phyloP scores from a whole-genome alignment of 2,888 invertebrate species.

The Coronaproctus castanopsis region DNA sequence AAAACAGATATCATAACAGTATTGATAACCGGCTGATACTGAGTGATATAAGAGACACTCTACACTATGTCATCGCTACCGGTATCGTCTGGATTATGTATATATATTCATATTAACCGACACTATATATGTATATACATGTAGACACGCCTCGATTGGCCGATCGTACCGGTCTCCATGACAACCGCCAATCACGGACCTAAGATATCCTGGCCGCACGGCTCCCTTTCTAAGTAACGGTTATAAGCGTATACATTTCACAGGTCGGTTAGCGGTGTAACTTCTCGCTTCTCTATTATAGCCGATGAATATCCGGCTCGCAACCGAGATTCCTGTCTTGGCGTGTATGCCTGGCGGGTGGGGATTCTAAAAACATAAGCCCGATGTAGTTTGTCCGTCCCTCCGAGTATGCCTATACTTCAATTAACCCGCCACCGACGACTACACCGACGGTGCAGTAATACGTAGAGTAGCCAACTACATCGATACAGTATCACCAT shows the following conservation, averaged over 20 bases:
- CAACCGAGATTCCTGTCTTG: conserved; percentile 18
- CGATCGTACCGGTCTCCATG: conserved; percentile 26
- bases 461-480: no score
- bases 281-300: no score
- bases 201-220: no score
- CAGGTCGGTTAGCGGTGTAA: conserved; percentile 16
- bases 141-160: conserved; percentile 20
- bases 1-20: conserved; percentile 10
- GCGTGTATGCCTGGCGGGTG: conserved; percentile 13
- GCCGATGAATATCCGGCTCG: conserved; percentile 13
- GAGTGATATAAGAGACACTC: conserved; percentile 6
- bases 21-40: conserved; percentile 12
- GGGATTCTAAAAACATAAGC: conserved; percentile 17
- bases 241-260: conserved; percentile 18
- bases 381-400: no score
- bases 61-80: conserved; percentile 9
- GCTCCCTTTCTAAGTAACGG: conserved; percentile 4
- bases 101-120: no score
- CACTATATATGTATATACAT: no score
- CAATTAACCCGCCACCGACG: background rate
- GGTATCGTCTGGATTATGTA: conserved; percentile 19
- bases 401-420: no score
- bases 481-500: background rate
- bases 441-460: no score
- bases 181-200: conserved; percentile 27